Base-by-base conservation (phyloP, 2,888 invertebrate genomes). In the Ochropleura leucogaster region DNA sequence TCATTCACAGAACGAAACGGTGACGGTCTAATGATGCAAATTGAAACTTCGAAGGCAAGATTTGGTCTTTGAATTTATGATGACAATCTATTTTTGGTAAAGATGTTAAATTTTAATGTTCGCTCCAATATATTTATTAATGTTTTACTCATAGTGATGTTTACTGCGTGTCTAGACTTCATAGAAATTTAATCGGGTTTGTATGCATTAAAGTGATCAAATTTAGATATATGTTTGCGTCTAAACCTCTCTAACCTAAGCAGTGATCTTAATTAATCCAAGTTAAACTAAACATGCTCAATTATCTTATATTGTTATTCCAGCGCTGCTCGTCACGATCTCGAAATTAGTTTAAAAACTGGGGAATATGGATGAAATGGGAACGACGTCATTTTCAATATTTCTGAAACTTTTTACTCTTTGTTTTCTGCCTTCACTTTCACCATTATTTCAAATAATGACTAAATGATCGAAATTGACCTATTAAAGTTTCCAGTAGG, bases 21-120 rank as follows among this genome's bases (percentile, higher is more conserved):
- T 90, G 92, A 90, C 88, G 86, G 88, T 87, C 88, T 92, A 94
- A 95, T 93, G 93, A 94, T 90, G 92, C 89, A 89, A 92, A 93
- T 92, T 92, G 92, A 93, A 92, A 90, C 90, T 92, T 76, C 77
- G 89, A 84, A 89, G 88, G 88, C 89, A 89, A 88, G 88, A 87
- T 87, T 89, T 85, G 87, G 78, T 77, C 62, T 72, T 77, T 77
- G 63, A 83, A 74, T 68, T 81, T 83, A 77, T 83, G 71, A 75
- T 77, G 40, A n/a, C 72, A 73, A 73, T 75, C 47, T 72, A 75
- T 74, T 71, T 68, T 85, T 74, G 53, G 49, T 57, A 44, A 68
- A 64, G 53, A 59, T 68, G 53, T 72, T 84, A 68, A 6, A 67
- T 60, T 46, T 66, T 55, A 57, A 67, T 70, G 40, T 68, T 72